A percentile compares a stretch with the other conserved stretches of the same genome.
Evolutionary conservation across 2,113 vertebrate species (phyloP).

Genomic region (Chamaetylas fuelleborni): DNA sequence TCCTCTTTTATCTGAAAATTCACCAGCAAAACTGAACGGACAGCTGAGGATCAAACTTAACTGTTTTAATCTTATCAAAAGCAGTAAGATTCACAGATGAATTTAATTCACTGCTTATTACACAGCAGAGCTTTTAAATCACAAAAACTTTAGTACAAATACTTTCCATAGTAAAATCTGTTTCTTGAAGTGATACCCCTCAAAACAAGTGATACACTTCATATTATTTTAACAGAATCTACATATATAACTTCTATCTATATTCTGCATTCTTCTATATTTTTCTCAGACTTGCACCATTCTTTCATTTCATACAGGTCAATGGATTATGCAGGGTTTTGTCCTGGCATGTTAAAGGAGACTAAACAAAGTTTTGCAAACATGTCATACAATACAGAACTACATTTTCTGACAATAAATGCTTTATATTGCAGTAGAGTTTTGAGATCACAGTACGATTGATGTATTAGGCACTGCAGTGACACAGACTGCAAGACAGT

Average conservation of each 20-base stretch:
- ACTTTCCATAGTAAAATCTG: neutral
- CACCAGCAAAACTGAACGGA: neutral
- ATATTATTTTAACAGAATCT: neutral
- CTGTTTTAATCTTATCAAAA: neutral
- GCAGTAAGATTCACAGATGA: neutral
- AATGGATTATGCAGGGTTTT: neutral
- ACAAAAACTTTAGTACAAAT: neutral
- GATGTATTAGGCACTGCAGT: neutral
- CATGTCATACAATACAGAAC: neutral
- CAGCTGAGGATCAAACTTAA: neutral
- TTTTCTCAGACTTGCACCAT: neutral
- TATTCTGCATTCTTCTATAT: neutral
- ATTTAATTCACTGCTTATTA: neutral
- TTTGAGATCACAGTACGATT: neutral
- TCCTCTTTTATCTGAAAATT: neutral
- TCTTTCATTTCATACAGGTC: neutral
- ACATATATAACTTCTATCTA: neutral
- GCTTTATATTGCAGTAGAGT: neutral
- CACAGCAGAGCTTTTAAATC: neutral
- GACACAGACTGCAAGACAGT: neutral
- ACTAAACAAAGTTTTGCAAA: neutral
- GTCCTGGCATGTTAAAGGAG: neutral
- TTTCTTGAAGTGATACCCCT: neutral
- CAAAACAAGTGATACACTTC: neutral
- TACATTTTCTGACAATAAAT: neutral